Base-by-base conservation (phyloP, 35 echinoderm and acorn worm species). In the Ophioderma brevispina region DNA sequence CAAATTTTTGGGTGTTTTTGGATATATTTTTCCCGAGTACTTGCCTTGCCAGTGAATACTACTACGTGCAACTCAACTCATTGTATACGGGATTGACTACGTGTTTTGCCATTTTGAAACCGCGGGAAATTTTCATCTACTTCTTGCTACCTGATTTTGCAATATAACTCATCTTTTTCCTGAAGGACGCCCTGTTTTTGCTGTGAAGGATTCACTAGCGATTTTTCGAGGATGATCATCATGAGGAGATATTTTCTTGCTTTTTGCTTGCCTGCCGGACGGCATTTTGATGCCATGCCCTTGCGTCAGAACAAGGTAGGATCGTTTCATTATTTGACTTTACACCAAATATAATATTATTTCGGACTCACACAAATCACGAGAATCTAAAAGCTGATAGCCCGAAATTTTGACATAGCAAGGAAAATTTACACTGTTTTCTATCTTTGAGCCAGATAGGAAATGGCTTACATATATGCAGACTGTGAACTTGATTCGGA, bases 271-370 rank as follows among this genome's bases (percentile, higher is more conserved):
- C 13, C 23, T 4, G 55, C 19, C 59, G 39, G 32, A 13, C 76
- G 34, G 40, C n/a, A 76, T 37, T 76, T 75, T 76, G 37, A 63
- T 77, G 64, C 84, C 52, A 56, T 49, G 84, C 84, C 84, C 43
- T n/a, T 76, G 56, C 84, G 64, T 38, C 76, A 63, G 52, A 87
- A 15, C 36, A 87, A 87, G 84, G 84, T n/a, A 87, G 84, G 64
- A 87, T 37, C 64, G 1, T 76, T 40, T 36, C 13, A 87, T 33
- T 76, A 38, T 87, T 37, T 75, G 36, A 87, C 55, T 76, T 87
- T 35, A 25, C 33, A 23, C 35, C 33, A n/a, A 28, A 31, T 39
- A 77, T 0, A 76, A n/a, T n/a, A n/a, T n/a, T 14, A 76, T n/a
- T n/a, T n/a, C n/a, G n/a, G n/a, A n/a, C n/a, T n/a, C n/a, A n/a